phyloP scores from a whole-genome alignment of 2,113 vertebrate genomes.

The Mormyrus lacerda region DNA sequence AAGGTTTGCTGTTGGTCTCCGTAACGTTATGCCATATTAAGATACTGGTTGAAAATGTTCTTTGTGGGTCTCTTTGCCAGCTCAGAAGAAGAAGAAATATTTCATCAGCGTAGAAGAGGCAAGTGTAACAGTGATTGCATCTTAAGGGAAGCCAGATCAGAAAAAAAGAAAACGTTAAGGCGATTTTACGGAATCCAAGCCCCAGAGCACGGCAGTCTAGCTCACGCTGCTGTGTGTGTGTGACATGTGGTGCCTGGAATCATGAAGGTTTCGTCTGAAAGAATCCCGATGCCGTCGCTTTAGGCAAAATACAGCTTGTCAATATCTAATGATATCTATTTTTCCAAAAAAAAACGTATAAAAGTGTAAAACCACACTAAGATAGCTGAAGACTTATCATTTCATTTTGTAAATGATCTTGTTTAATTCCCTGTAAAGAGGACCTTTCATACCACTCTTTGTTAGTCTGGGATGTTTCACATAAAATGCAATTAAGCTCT shows the following conservation, averaged over 20 bases:
- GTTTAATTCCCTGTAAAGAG: background rate
- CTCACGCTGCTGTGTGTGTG: background rate
- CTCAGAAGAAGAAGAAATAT: background rate
- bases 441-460: background rate
- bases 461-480: slow-evolving; percentile 6
- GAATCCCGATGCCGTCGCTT: background rate
- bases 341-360: background rate
- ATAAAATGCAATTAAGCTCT: slow-evolving; percentile 7
- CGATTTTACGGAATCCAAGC: background rate
- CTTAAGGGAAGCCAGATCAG: background rate
- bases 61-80: background rate
- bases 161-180: background rate
- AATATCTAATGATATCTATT: background rate
- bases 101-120: background rate
- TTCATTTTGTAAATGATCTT: background rate
- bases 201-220: background rate
- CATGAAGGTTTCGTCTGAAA: background rate
- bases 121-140: background rate
- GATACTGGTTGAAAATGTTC: slow-evolving; percentile 32
- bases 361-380: background rate
- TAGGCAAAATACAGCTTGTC: background rate
- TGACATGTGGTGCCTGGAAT: background rate
- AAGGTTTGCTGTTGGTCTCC: slow-evolving; percentile 43
- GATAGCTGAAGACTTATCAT: background rate
- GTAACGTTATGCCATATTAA: slow-evolving; percentile 42